A percentile compares a stretch with the other conserved stretches of the same genome.
Conservation (phyloP, 2,888 invertebrate genomes). For the Patella depressa region DNA sequence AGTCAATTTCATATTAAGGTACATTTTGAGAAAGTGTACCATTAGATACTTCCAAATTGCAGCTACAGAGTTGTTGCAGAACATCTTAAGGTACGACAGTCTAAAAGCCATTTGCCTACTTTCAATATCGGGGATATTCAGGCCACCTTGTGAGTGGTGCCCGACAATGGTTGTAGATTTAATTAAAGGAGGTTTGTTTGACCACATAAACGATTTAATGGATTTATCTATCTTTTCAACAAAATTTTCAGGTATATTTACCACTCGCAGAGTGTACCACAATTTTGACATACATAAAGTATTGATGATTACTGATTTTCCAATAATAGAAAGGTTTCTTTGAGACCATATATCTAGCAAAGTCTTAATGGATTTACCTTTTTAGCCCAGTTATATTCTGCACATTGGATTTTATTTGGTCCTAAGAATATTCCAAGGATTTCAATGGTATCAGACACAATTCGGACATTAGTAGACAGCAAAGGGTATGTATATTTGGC, state of each 20-base stretch:
- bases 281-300: neutral
- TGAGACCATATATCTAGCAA: neutral
- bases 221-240: no score
- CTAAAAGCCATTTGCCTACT: neutral
- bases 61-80: neutral
- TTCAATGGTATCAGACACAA: neutral
- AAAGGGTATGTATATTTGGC: neutral
- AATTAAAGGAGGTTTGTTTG: neutral
- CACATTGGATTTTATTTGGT: neutral
- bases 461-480: neutral
- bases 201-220: neutral
- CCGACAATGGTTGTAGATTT: neutral
- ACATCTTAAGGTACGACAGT: neutral
- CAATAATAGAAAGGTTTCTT: neutral
- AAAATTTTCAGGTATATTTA: no score
- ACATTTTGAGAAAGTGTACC: neutral
- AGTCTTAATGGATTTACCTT: neutral
- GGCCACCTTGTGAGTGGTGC: neutral
- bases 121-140: neutral
- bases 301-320: neutral
- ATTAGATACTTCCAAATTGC: neutral
- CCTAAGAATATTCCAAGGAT: neutral
- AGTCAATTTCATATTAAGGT: no score
- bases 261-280: no score
- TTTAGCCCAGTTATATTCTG: neutral